These are phyloP conservation scores for Ophioninae sp. DNA, from an alignment of 2,888 invertebrate species.

Conservation along the genomic window DNA sequence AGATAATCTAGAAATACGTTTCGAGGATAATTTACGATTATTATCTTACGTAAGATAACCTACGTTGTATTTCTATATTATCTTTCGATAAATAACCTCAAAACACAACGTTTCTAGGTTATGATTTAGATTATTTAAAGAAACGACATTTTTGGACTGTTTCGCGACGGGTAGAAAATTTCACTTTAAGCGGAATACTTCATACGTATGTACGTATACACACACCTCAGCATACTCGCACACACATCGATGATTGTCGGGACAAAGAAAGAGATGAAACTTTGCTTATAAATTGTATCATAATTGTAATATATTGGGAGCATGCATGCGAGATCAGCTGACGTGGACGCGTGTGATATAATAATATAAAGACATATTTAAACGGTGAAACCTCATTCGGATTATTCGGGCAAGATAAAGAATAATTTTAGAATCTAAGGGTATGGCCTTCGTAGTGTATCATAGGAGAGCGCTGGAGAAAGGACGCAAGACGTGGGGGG, in stretches of 20 bases:
- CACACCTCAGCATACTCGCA: slow-evolving; percentile 13
- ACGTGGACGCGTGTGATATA: slow-evolving; percentile 44
- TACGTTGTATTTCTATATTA: too few relatives aligned
- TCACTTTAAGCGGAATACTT: slow-evolving; percentile 20
- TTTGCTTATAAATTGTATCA: slow-evolving; percentile 70
- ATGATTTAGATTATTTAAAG: not conserved
- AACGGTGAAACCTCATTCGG: slow-evolving; percentile 44
- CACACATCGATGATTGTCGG: slow-evolving; percentile 4
- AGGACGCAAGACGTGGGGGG: slow-evolving; percentile 14
- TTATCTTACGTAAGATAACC: too few relatives aligned
- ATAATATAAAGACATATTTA: slow-evolving; percentile 43
- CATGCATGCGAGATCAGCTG: slow-evolving; percentile 55
- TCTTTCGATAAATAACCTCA: too few relatives aligned
- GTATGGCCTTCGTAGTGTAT: slow-evolving; percentile 68
- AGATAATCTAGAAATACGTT: too few relatives aligned
- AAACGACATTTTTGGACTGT: too few relatives aligned
- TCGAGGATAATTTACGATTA: too few relatives aligned
- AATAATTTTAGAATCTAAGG: slow-evolving; percentile 63
- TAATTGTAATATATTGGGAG: slow-evolving; percentile 68
- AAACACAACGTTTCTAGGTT: not conserved
- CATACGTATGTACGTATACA: slow-evolving; percentile 16
- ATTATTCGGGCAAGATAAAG: slow-evolving; percentile 43
- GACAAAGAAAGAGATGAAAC: slow-evolving; percentile 31
- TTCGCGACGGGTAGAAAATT: slow-evolving; percentile 6
- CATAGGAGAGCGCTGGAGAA: slow-evolving; percentile 57